phyloP scores from a whole-genome alignment of 2,888 invertebrate genomes.

The Melieria omissa region DNA sequence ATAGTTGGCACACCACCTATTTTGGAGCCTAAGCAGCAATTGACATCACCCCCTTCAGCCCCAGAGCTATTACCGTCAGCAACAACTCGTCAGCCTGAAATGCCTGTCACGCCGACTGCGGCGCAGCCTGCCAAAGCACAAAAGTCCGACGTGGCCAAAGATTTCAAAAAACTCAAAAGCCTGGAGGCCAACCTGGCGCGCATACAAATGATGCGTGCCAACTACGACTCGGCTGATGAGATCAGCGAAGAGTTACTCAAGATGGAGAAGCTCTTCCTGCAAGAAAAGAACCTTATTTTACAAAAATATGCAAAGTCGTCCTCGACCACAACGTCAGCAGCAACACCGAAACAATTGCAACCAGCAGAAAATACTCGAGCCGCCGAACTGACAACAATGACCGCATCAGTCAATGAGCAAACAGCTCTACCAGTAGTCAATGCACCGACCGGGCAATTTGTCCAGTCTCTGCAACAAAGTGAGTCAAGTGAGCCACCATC shows the following conservation, averaged over 20 bases:
- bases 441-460: conserved; percentile 26
- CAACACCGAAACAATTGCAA: conserved; percentile 17
- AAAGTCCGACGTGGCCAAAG: conserved; percentile 56
- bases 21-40: not conserved
- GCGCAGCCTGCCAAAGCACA: conserved; percentile 32
- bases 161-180: conserved; percentile 60
- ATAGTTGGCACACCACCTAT: not conserved
- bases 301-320: conserved; percentile 58
- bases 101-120: not conserved
- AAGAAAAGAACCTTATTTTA: conserved; percentile 61
- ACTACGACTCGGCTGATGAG: conserved; percentile 63
- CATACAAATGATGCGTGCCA: conserved; percentile 64
- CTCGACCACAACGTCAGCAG: conserved; percentile 31
- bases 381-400: not conserved
- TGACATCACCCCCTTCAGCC: no score
- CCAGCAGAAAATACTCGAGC: not conserved
- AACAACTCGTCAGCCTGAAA: no score
- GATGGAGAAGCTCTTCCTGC: conserved; percentile 61
- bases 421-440: not conserved
- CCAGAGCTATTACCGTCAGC: no score
- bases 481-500: conserved; percentile 6
- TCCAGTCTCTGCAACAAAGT: conserved; percentile 33
- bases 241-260: conserved; percentile 62
- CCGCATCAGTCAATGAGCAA: no score
- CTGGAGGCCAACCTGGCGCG: conserved; percentile 61